Conservation (phyloP, 37 sponge, comb jelly and placozoan genomes). For the Amphimedon queenslandica region DNA sequence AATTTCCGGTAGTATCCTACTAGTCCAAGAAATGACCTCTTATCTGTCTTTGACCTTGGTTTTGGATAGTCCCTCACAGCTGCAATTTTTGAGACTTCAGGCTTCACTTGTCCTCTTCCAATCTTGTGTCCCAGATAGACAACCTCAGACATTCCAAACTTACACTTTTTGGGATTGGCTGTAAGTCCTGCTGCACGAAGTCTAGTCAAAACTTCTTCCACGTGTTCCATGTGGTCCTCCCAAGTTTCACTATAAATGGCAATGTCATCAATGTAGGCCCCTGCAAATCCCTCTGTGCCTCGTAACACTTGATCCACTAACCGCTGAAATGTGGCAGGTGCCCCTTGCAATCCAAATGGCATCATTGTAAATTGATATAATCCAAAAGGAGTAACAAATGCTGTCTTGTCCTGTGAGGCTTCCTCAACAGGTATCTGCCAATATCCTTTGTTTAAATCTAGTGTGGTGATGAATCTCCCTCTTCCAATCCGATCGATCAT, state of each 20-base stretch:
- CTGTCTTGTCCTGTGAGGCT: no score
- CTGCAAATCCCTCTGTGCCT: no score
- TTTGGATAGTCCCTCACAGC: constrained; percentile 34
- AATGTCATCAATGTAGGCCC: constrained; percentile 71
- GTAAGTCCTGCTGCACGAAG: constrained; percentile 33
- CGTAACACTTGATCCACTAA: no score
- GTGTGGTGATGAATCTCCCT: no score
- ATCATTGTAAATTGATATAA: no score
- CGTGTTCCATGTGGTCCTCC: constrained; percentile 53
- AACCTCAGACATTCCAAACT: constrained; percentile 40
- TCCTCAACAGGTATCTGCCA: no score
- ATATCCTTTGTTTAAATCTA: no score
- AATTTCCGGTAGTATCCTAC: constrained; percentile 60
- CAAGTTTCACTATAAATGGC: constrained; percentile 41
- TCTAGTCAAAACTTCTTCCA: constrained; percentile 14
- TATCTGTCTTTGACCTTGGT: constrained; percentile 43
- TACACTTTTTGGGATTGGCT: constrained; percentile 50
- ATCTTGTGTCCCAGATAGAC: constrained; percentile 54
- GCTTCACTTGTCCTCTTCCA: constrained; percentile 31
- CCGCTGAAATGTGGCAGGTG: no score
- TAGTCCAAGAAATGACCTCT: constrained; percentile 60
- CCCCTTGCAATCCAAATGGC: no score
- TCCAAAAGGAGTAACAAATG: no score
- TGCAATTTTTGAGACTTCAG: constrained; percentile 33
- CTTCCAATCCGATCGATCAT: no score